Percentiles rank a stretch among this genome's conserved stretches.
phyloP scores from a whole-genome alignment of 2,888 invertebrate species.

The Buathra laborator region DNA sequence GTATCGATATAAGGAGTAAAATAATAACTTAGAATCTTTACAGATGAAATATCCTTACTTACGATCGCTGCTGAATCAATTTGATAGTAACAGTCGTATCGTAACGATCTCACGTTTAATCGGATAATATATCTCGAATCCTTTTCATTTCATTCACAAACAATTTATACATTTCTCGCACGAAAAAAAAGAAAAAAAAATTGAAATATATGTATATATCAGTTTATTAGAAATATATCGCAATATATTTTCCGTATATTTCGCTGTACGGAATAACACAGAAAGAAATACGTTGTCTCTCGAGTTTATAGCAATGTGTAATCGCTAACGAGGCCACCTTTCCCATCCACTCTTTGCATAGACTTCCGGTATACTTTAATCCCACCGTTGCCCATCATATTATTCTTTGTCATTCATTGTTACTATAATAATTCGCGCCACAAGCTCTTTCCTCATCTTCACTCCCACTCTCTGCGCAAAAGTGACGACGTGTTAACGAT shows the following conservation, averaged over 20 bases:
- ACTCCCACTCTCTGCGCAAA: not conserved
- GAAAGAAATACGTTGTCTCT: not conserved
- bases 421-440: conserved; percentile 14
- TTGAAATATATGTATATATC: not conserved
- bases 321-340: conserved; percentile 49
- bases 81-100: conserved; percentile 22
- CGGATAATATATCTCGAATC: conserved; percentile 19
- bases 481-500: conserved; percentile 52
- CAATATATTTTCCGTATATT: not conserved
- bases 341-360: conserved; percentile 26
- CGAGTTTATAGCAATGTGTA: conserved; percentile 14
- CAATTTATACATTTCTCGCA: conserved; percentile 28
- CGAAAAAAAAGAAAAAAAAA: not conserved
- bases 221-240: not conserved
- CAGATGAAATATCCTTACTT: not conserved
- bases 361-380: conserved; percentile 51
- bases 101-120: conserved; percentile 8
- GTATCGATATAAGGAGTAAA: conserved; percentile 34
- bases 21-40: conserved; percentile 19
- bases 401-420: conserved; percentile 38
- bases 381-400: conserved; percentile 14
- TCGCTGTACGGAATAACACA: not conserved
- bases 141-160: conserved; percentile 22
- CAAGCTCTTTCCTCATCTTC: conserved; percentile 3
- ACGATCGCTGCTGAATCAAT: conserved; percentile 17